Base-by-base conservation (phyloP, 2,888 invertebrate genomes). In the Euclidia mi region DNA sequence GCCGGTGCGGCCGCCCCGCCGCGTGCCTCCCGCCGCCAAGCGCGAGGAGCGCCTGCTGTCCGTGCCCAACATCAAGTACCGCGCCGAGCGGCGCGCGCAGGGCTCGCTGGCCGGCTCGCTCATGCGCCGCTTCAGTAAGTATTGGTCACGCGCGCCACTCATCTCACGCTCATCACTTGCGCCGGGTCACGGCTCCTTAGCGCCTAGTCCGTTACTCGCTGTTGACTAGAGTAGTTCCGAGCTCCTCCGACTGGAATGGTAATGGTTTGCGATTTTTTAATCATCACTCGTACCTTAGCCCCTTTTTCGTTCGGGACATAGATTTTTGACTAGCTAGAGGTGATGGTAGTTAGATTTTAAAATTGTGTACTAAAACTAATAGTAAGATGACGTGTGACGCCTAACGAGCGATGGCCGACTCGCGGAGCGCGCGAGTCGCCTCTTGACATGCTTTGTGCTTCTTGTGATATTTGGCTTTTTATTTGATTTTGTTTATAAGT, bases 41-140 rank as follows among this genome's bases (percentile, higher is more conserved):
- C 89, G 96, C 68, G 96, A 97, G 82, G 96, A 96, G 82, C 95
- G 97, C 47, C 91, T 97, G 76, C 95, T 97, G 71, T 97, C 97
- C 9, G 97, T 97, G 80, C 97, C 97, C 15, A 97, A 97, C 92
- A 96, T 96, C 69, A 97, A 97, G 87, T 95, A 91, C 80, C 89
- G 79, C 80, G 96, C 95, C 83, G 90, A 95, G 76, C 94, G 94
- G 78, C 92, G 91, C 81, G 95, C 89, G 82, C 34, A 32, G 40
- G 87, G 79, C 94, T 85, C 96, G 64, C 96, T 97, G 94, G 96
- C 97, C 78, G 96, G 97, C 86, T 96, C 95, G 95, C 95, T 97
- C 79, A 97, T 97, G 95, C 96, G 97, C 89, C 96, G 97, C 95
- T 97, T 97, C 96, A 97, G 98, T 98, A 97, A 98, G 98, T 98